Percentiles rank a stretch among this genome's conserved stretches.
phyloP scores from a whole-genome alignment of 2,888 invertebrate species.

The Drosophila paranaensis region DNA sequence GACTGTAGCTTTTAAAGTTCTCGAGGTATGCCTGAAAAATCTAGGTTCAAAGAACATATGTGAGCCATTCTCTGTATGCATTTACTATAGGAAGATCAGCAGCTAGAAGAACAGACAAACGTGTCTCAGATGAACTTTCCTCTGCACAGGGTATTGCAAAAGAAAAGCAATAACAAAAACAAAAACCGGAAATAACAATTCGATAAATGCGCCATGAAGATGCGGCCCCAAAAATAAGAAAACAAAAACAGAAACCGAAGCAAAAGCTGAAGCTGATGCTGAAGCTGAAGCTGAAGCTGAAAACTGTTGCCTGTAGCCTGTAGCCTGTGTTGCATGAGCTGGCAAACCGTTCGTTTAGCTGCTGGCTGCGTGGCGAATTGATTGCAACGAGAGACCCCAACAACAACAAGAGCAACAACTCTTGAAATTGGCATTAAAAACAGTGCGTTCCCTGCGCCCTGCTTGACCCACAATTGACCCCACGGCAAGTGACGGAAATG shows the following conservation, averaged over 20 bases:
- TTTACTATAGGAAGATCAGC: neutral
- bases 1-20: neutral
- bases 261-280: slow-evolving; percentile 16
- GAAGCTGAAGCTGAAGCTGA: slow-evolving; percentile 7
- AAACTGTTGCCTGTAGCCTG: neutral
- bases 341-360: slow-evolving; percentile 56
- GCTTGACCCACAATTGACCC: slow-evolving; percentile 14
- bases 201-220: slow-evolving; percentile 76
- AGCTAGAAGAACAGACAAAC: neutral
- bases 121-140: neutral
- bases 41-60: too few species aligned
- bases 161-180: slow-evolving; percentile 16
- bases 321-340: neutral
- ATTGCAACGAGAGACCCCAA: slow-evolving; percentile 45
- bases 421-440: slow-evolving; percentile 48
- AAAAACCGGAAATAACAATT: slow-evolving; percentile 81
- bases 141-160: slow-evolving; percentile 13
- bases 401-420: slow-evolving; percentile 2
- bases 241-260: slow-evolving; percentile 3
- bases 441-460: slow-evolving; percentile 32
- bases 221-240: slow-evolving; percentile 25
- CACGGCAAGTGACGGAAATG: slow-evolving; percentile 61
- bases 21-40: neutral
- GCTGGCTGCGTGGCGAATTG: slow-evolving; percentile 66
- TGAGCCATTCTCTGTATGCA: too few species aligned